Percentiles rank a stretch among this genome's conserved stretches.
Evolutionary conservation across 2,888 invertebrate genomes (phyloP).

Genomic region (Mayetiola destructor): DNA sequence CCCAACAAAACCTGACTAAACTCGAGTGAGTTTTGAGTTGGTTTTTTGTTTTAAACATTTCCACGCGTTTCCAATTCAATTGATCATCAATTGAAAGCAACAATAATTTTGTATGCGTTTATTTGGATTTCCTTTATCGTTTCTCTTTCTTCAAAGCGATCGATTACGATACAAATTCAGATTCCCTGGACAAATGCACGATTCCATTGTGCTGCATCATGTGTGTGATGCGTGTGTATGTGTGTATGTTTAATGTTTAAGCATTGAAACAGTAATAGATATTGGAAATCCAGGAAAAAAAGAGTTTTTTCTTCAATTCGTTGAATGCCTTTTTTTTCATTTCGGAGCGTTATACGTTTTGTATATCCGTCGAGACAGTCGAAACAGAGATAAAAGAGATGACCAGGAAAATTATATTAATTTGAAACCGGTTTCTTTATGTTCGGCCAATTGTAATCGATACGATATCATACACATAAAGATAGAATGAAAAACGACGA

Average conservation of each 20-base stretch:
- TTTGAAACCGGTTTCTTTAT: conserved; percentile 9
- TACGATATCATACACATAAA: not conserved
- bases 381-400: conserved; percentile 11
- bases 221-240: too few species aligned
- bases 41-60: not conserved
- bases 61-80: conserved; percentile 4
- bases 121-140: not conserved
- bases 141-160: not conserved
- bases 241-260: too few species aligned
- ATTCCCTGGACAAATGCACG: not conserved
- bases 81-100: not conserved
- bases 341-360: too few species aligned
- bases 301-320: not conserved
- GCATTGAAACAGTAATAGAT: not conserved
- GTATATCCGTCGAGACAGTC: conserved; percentile 1
- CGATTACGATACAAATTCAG: not conserved
- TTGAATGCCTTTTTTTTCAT: not conserved
- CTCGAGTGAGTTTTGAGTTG: not conserved
- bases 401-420: conserved; percentile 13
- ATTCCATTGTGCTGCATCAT: too few species aligned
- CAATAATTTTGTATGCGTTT: not conserved
- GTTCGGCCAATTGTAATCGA: not conserved
- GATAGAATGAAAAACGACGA: not conserved
- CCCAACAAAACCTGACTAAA: too few species aligned
- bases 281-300: too few species aligned